Percentiles rank a stretch among this genome's conserved stretches.
Conservation (phyloP, 1,140 invertebrate species). For the Drosophila nigrodunni region DNA sequence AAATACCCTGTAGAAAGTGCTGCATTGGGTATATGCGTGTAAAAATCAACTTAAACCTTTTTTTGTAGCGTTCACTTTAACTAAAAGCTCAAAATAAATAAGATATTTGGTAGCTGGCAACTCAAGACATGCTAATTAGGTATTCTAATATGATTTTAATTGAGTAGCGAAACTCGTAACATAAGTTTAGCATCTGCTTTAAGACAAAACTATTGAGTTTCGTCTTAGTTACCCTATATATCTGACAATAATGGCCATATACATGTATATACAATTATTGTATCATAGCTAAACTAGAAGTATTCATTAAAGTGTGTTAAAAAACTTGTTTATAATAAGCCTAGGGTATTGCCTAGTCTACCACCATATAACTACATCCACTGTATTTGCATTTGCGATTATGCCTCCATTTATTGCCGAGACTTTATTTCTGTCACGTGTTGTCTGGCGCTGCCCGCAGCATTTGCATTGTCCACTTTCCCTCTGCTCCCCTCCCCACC, state of each 20-base stretch:
- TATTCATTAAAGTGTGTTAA: too few relatives aligned
- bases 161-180: too few relatives aligned
- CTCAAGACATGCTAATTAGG: too few relatives aligned
- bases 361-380: background rate
- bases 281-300: too few relatives aligned
- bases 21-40: background rate
- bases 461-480: constrained; percentile 32
- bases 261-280: too few relatives aligned
- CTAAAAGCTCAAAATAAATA: background rate
- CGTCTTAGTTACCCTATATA: too few relatives aligned
- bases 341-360: background rate
- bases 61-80: too few relatives aligned
- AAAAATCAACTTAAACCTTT: background rate
- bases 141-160: too few relatives aligned
- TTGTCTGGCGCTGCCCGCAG: constrained; percentile 40
- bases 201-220: too few relatives aligned
- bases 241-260: too few relatives aligned
- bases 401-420: constrained; percentile 60
- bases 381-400: constrained; percentile 66
- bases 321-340: background rate
- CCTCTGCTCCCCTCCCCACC: background rate
- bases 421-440: constrained; percentile 67
- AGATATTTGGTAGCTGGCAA: too few relatives aligned
- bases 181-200: too few relatives aligned
- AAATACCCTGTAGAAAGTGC: background rate